These are phyloP conservation scores for Eidolon helvum DNA, from an alignment of 2,113 vertebrate species.

Conservation along the genomic window DNA sequence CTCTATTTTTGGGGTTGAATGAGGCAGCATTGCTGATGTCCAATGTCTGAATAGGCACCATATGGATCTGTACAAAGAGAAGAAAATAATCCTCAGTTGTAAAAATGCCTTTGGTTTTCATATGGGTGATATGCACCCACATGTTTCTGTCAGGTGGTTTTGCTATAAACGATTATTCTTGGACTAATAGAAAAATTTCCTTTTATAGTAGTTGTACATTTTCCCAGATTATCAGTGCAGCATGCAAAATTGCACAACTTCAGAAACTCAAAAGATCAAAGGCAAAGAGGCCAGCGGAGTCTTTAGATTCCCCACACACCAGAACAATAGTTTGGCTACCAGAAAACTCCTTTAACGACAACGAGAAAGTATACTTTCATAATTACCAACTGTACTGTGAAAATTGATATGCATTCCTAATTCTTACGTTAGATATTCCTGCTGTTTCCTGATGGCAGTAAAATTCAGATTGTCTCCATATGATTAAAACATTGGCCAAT, in stretches of 20 bases:
- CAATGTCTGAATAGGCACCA: conserved; percentile 4
- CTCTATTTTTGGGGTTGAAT: neutral
- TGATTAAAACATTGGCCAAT: neutral
- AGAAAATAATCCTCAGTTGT: conserved; percentile 15
- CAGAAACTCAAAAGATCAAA: conserved; percentile 54
- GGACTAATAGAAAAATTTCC: conserved; percentile 43
- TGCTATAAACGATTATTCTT: conserved; percentile 49
- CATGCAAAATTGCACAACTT: conserved; percentile 31
- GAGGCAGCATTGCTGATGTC: neutral
- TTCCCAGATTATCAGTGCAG: conserved; percentile 52
- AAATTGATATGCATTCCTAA: neutral
- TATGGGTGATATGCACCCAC: neutral
- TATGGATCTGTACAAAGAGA: conserved; percentile 24
- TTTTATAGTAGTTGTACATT: conserved; percentile 41
- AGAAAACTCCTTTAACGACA: neutral
- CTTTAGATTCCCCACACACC: neutral
- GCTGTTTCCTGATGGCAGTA: neutral
- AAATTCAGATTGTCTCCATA: conserved; percentile 47
- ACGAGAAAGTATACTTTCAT: neutral
- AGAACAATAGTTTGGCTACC: neutral
- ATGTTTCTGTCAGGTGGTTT: conserved; percentile 55
- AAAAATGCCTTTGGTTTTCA: conserved; percentile 50
- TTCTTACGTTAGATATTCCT: neutral
- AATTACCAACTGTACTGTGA: neutral
- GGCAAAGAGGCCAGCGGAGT: neutral